Evolutionary conservation across 2,113 vertebrate genomes (phyloP).

Genomic region (Salvator merianae): DNA sequence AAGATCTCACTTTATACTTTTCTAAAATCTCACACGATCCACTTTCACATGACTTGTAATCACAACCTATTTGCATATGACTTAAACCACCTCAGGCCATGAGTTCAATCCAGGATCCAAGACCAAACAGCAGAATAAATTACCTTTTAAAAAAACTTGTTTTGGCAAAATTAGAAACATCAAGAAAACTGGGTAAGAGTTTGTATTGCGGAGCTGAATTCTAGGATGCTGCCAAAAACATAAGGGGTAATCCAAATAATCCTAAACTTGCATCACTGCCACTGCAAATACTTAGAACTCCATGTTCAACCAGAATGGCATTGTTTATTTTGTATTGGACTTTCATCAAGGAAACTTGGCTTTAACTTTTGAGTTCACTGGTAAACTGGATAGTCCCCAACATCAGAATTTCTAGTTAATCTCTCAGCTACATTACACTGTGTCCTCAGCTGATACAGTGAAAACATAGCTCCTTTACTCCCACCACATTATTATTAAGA

Average conservation of each 20-base stretch:
- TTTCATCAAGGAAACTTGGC: neutral
- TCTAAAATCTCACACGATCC: neutral
- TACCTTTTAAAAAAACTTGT: neutral
- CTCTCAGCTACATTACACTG: neutral
- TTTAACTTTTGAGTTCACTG: neutral
- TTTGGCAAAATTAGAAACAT: neutral
- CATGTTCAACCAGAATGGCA: neutral
- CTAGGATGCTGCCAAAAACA: neutral
- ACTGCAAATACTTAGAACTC: neutral
- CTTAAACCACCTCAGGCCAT: neutral
- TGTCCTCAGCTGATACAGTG: neutral
- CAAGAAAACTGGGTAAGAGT: neutral
- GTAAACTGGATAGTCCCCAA: neutral
- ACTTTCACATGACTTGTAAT: neutral
- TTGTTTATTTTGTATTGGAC: neutral
- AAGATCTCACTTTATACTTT: slow-evolving; percentile 22
- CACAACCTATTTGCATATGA: too few species aligned
- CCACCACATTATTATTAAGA: neutral
- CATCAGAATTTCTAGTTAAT: neutral
- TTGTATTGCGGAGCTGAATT: neutral
- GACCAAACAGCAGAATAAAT: neutral
- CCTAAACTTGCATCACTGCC: neutral
- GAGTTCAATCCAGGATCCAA: neutral
- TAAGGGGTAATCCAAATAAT: neutral
- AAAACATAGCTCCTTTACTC: neutral